A percentile compares a stretch with the other conserved stretches of the same genome.
These are phyloP conservation scores for Alloscopus bannaensis DNA, from an alignment of 2,888 invertebrate genomes.

Conservation along the genomic window DNA sequence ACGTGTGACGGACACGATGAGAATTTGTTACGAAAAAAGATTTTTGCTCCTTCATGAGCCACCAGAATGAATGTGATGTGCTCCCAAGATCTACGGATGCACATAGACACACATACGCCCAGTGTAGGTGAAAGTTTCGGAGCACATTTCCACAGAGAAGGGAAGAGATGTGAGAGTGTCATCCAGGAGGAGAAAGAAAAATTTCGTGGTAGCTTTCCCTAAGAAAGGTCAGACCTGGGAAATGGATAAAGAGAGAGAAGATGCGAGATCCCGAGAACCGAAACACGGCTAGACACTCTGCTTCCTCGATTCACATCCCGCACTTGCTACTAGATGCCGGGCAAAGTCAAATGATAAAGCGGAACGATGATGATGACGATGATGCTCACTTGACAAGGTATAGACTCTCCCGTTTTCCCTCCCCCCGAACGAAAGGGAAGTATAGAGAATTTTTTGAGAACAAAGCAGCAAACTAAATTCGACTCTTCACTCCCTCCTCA, in stretches of 20 bases:
- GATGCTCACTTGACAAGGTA: slow-evolving; percentile 2
- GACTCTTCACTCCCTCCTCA: no score
- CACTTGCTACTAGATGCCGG: slow-evolving; percentile 19
- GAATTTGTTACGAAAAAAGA: no score
- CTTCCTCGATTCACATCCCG: neutral
- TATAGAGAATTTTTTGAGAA: neutral
- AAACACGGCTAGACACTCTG: neutral
- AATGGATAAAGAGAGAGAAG: neutral
- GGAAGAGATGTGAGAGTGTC: slow-evolving; percentile 11
- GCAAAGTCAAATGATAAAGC: neutral
- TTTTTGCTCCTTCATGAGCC: no score
- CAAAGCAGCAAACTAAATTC: no score
- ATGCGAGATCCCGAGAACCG: no score
- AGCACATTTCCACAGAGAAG: neutral
- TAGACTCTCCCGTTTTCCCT: neutral
- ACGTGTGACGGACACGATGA: no score
- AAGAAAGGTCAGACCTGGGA: neutral
- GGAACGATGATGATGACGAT: no score
- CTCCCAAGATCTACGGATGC: no score
- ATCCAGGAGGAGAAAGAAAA: slow-evolving; percentile 4
- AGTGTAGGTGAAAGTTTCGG: slow-evolving; percentile 15
- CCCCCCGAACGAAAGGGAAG: neutral
- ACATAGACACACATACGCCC: no score
- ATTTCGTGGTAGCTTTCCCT: neutral
- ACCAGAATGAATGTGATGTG: no score